phyloP scores from a whole-genome alignment of 2,113 vertebrate genomes.

The Rhinolophus sinicus region DNA sequence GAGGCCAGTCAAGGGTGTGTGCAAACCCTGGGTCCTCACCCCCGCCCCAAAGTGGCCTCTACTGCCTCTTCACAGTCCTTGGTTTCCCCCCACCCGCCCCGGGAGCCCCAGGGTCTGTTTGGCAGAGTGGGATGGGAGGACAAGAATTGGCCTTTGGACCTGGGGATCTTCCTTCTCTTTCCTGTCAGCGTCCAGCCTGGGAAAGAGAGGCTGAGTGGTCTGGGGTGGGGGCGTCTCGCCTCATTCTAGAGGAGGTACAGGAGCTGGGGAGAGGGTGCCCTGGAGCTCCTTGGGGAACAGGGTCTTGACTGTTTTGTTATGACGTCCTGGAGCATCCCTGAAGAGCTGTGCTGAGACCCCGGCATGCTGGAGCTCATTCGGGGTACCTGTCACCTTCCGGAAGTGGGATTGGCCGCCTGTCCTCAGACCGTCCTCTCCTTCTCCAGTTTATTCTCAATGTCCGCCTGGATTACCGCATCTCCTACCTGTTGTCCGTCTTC shows the following conservation, averaged over 20 bases:
- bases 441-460: slow-evolving; percentile 97
- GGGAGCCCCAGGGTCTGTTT: background rate
- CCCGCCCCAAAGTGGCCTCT: background rate
- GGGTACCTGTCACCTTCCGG: background rate
- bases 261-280: background rate
- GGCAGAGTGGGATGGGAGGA: background rate
- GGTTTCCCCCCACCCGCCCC: background rate
- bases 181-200: background rate
- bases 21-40: background rate
- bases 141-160: background rate
- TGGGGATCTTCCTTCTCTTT: background rate
- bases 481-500: slow-evolving; percentile 97
- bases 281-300: background rate
- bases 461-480: slow-evolving; percentile 97
- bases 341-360: background rate
- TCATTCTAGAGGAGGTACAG: background rate
- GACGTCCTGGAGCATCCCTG: background rate
- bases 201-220: background rate
- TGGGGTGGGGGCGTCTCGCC: background rate
- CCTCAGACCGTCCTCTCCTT: background rate
- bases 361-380: rapidly evolving
- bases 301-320: background rate
- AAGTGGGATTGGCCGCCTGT: background rate
- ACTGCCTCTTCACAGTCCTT: background rate
- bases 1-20: background rate